Conservation (phyloP, 2,113 vertebrate species). For the Mus spicilegus region DNA sequence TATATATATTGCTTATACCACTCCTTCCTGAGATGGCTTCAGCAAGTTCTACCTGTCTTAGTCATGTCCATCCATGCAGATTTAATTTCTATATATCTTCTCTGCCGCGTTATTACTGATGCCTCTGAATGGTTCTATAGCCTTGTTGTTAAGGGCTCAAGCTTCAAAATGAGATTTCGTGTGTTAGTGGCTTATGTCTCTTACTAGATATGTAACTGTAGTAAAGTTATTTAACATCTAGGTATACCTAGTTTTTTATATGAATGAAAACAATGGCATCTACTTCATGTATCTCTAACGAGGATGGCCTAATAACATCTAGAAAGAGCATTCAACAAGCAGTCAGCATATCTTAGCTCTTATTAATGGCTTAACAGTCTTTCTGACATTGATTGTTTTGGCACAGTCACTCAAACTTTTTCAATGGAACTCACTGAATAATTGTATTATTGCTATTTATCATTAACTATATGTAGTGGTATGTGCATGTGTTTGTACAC, state of each 20-base stretch:
- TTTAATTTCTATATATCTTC: neutral
- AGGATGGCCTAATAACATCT: neutral
- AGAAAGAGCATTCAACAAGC: slow-evolving; percentile 14
- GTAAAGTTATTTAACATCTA: slow-evolving; percentile 6
- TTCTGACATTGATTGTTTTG: slow-evolving; percentile 1
- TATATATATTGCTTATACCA: neutral
- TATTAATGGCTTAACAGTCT: neutral
- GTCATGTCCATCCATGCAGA: neutral
- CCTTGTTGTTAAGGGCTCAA: slow-evolving; percentile 15
- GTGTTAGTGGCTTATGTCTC: neutral
- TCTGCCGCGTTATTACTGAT: slow-evolving; percentile 29
- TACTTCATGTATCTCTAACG: neutral
- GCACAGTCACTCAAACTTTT: neutral
- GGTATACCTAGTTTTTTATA: neutral
- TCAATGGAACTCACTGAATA: neutral
- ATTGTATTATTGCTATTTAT: slow-evolving; percentile 55
- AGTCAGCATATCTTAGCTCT: slow-evolving; percentile 7
- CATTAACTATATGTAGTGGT: neutral
- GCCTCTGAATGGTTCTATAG: neutral
- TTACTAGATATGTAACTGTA: neutral
- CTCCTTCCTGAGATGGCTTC: slow-evolving; percentile 24
- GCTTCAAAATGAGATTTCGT: neutral
- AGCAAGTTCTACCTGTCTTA: neutral
- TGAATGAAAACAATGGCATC: slow-evolving; percentile 42
- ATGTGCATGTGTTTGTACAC: neutral